These are phyloP conservation scores for Manacus vitellinus DNA, from an alignment of 2,113 vertebrate species.

Conservation along the genomic window DNA sequence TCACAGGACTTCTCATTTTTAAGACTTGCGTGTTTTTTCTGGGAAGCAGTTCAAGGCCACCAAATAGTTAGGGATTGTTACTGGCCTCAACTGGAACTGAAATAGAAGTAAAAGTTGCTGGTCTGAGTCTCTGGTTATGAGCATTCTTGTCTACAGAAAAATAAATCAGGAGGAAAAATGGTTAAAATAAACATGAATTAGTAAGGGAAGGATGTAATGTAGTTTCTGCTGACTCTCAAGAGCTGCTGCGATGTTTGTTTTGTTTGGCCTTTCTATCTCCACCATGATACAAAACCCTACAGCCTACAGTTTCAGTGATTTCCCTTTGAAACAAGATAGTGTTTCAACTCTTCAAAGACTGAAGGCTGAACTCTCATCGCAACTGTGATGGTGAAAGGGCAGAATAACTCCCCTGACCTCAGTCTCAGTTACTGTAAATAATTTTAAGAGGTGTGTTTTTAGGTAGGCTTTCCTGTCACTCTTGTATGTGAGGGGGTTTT, in stretches of 20 bases:
- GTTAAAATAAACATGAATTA: conserved; percentile 40
- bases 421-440: background rate
- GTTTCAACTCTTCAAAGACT: background rate
- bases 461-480: background rate
- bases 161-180: background rate
- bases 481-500: background rate
- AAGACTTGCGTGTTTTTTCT: background rate
- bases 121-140: background rate
- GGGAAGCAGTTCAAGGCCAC: background rate
- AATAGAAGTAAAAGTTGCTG: background rate
- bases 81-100: background rate
- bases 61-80: background rate
- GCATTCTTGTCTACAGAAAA: background rate
- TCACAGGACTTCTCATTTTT: background rate
- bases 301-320: background rate
- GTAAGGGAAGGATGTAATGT: background rate
- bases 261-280: conserved; percentile 24
- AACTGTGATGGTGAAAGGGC: background rate
- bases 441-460: background rate
- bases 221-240: conserved; percentile 41
- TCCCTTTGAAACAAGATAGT: background rate
- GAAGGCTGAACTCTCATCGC: background rate
- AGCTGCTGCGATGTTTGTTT: conserved; percentile 28
- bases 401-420: background rate
- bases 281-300: background rate